Evolutionary conservation across 2,113 vertebrate species (phyloP), one percentile per base, ranked within the genome.

Genomic region (Chunga burmeisteri): DNA sequence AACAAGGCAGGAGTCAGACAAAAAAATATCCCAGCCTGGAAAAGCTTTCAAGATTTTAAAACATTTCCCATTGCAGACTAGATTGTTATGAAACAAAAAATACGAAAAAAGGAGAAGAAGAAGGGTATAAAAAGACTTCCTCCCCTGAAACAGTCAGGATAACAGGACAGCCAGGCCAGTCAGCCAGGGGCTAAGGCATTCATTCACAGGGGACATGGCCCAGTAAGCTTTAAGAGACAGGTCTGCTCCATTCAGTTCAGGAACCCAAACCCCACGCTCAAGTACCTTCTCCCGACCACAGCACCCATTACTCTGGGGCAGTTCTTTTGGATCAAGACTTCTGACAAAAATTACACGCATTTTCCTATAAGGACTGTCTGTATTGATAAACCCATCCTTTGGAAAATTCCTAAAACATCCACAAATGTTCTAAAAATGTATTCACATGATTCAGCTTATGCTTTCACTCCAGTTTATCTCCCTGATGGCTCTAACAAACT

Each of bases 401-500:
- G 71, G 90, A 93, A 96, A 94, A 68, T 80, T 90, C 70, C 58
- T 85, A 58, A 70, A 87, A 65, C 20, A 62, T 55, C 59, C 91
- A 90, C 32, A 73, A 92, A 88, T 55, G 50, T 38, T 70, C 40
- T 62, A 83, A 92, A 88, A 88, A 66, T 15, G 36, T 46, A 65
- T 50, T 82, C 74, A 68, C 29, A 11, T 62, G 46, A 83, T 88
- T 70, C 79, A 92, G 59, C 29, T 90, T 92, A 88, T 71, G 58
- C 75, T 81, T 93, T 81, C 82, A 86, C 59, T 90, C 88, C 83
- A 74, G 66, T 78, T 86, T 92, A 92, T 82, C 88, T 86, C 85
- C 66, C 44, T 62, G 63, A 91, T 79, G 90, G 62, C 84, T 91
- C 74, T 82, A 95, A 96, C 73, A 86, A 95, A 81, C 70, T 78